A percentile compares a stretch with the other conserved stretches of the same genome.
These are phyloP conservation scores for Uropetala carovei DNA, from an alignment of 2,888 invertebrate species.

Conservation along the genomic window DNA sequence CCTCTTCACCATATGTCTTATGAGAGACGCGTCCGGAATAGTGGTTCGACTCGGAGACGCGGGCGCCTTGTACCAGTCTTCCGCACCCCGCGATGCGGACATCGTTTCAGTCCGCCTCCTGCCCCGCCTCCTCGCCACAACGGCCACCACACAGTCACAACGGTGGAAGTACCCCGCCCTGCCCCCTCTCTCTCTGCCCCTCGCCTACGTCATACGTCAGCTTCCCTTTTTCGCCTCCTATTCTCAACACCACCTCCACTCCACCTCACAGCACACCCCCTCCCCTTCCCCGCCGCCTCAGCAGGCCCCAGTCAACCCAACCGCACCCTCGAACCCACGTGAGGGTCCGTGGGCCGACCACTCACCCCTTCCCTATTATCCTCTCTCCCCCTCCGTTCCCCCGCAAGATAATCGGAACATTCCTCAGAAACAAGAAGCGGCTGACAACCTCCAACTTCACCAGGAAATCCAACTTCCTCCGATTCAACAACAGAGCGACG, in stretches of 20 bases:
- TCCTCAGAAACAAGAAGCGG: not conserved
- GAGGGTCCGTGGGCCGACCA: not conserved
- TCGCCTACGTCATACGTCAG: not conserved
- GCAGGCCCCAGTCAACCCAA: not conserved
- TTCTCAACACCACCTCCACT: not conserved
- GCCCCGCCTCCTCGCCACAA: constrained; percentile 9
- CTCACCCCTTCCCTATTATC: constrained; percentile 30
- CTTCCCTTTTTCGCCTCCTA: not conserved
- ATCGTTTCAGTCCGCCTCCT: not conserved
- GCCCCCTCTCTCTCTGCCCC: not conserved
- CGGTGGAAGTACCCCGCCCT: not conserved
- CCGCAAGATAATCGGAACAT: not conserved
- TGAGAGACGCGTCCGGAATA: not conserved
- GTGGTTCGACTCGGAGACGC: constrained; percentile 36
- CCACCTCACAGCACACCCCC: no score
- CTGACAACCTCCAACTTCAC: not conserved
- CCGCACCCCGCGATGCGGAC: not conserved
- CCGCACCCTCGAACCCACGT: not conserved
- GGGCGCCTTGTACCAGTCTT: not conserved
- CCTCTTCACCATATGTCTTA: not conserved
- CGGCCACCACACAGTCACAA: not conserved
- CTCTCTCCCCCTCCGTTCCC: not conserved
- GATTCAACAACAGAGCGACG: not conserved
- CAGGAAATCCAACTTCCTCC: not conserved
- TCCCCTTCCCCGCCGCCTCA: not conserved